Percentiles rank a stretch among this genome's conserved stretches.
These are phyloP conservation scores for Pollachius pollachius DNA, from an alignment of 2,113 vertebrate species.

Conservation along the genomic window DNA sequence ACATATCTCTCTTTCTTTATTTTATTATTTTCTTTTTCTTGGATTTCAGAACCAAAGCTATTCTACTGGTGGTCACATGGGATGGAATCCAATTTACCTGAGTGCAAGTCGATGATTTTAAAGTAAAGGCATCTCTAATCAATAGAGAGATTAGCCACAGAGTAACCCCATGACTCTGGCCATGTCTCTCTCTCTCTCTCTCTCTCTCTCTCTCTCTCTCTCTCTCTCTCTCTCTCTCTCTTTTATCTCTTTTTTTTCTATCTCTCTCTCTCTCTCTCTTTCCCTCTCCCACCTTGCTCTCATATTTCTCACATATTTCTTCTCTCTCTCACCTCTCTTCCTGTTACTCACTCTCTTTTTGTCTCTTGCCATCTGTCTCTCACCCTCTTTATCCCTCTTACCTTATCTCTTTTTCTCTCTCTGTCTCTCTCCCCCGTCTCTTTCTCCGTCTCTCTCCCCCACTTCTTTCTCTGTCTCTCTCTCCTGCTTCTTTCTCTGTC, in stretches of 20 bases:
- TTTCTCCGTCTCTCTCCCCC: too few species aligned
- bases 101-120: slow-evolving; percentile 54
- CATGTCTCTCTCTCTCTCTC: slow-evolving; percentile 18
- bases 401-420: too few species aligned
- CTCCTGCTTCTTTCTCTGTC: too few species aligned
- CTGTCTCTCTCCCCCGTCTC: too few species aligned
- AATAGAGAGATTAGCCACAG: slow-evolving; percentile 49
- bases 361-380: too few species aligned
- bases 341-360: too few species aligned
- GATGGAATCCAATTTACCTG: slow-evolving; percentile 52
- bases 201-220: slow-evolving; percentile 4
- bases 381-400: too few species aligned
- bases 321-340: too few species aligned
- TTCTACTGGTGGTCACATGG: slow-evolving; percentile 39
- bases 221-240: slow-evolving; percentile 7
- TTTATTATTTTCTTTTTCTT: slow-evolving; percentile 38
- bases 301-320: too few species aligned
- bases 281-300: background rate
- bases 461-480: too few species aligned
- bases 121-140: slow-evolving; percentile 49
- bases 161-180: background rate
- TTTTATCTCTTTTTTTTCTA: background rate
- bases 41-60: slow-evolving; percentile 19
- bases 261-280: background rate
- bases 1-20: slow-evolving; percentile 41